These are phyloP conservation scores for Bicyclus anynana DNA, from an alignment of 1,140 invertebrate genomes.

Conservation along the genomic window DNA sequence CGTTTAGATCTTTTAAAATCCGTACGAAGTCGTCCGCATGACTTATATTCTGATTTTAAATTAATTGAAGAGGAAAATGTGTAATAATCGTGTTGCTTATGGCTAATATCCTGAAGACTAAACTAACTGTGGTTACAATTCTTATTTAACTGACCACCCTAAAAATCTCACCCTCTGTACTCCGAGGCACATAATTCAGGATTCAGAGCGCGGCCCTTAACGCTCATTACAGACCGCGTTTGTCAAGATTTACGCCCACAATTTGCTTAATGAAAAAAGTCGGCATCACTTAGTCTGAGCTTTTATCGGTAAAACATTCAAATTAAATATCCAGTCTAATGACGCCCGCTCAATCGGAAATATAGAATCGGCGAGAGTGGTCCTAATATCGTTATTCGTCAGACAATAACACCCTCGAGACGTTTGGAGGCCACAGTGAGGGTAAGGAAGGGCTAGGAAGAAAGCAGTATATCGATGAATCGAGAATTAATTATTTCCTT, in stretches of 20 bases:
- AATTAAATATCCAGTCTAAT: constrained; percentile 58
- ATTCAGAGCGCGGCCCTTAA: constrained; percentile 18
- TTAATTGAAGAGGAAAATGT: no score
- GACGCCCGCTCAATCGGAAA: constrained; percentile 40
- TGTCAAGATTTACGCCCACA: constrained; percentile 45
- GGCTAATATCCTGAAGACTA: no score
- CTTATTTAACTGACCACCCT: neutral
- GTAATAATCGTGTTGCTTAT: no score
- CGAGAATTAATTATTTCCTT: no score
- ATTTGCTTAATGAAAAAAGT: constrained; percentile 40
- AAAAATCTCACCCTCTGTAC: neutral
- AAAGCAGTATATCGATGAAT: no score
- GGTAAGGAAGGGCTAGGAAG: no score
- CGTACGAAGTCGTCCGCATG: no score
- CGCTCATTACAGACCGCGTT: constrained; percentile 33
- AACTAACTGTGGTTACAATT: no score
- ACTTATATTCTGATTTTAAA: no score
- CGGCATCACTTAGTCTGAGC: constrained; percentile 14
- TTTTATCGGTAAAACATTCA: constrained; percentile 58
- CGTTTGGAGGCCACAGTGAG: constrained; percentile 22
- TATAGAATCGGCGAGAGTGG: constrained; percentile 36
- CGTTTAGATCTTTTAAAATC: no score
- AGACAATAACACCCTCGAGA: constrained; percentile 62
- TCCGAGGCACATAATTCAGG: constrained; percentile 15
- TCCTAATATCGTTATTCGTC: constrained; percentile 57